Percentiles rank a stretch among this genome's conserved stretches.
Evolutionary conservation across 2,797 vertebrate genomes (phyloP).

Genomic region (Sorex maritimensis): DNA sequence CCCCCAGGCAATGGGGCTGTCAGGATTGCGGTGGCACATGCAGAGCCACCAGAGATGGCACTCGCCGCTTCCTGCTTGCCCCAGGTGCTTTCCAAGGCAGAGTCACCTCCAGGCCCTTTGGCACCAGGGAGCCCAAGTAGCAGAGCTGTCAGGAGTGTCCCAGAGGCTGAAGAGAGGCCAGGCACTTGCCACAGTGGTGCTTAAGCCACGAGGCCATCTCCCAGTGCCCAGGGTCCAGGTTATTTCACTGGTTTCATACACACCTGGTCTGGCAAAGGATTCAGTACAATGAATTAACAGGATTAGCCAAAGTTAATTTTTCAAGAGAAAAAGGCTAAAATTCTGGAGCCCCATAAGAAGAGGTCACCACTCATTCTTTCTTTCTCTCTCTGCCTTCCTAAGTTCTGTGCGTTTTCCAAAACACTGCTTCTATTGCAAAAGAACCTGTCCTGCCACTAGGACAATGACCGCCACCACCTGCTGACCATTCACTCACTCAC

Average conservation of each 20-base stretch:
- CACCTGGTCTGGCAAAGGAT: not conserved
- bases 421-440: constrained; percentile 23
- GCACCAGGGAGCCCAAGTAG: too few relatives aligned
- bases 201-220: too few relatives aligned
- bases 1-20: too few relatives aligned
- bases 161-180: too few relatives aligned
- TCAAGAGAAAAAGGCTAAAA: constrained; percentile 68
- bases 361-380: constrained; percentile 2
- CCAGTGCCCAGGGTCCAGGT: not conserved
- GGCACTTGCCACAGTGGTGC: too few relatives aligned
- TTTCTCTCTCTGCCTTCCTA: not conserved
- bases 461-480: constrained; percentile 16
- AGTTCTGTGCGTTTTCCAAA: constrained; percentile 46
- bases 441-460: not conserved
- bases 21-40: too few relatives aligned
- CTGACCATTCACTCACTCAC: constrained; percentile 42
- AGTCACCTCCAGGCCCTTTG: too few relatives aligned
- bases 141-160: too few relatives aligned
- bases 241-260: not conserved
- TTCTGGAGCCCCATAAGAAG: constrained; percentile 7
- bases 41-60: too few relatives aligned
- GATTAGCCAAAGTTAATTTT: constrained; percentile 50
- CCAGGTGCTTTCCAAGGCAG: too few relatives aligned
- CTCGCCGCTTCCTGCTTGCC: too few relatives aligned
- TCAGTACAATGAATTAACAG: constrained; percentile 52